These are phyloP conservation scores for Byasa hedistus DNA, from an alignment of 2,888 invertebrate genomes.

Conservation along the genomic window DNA sequence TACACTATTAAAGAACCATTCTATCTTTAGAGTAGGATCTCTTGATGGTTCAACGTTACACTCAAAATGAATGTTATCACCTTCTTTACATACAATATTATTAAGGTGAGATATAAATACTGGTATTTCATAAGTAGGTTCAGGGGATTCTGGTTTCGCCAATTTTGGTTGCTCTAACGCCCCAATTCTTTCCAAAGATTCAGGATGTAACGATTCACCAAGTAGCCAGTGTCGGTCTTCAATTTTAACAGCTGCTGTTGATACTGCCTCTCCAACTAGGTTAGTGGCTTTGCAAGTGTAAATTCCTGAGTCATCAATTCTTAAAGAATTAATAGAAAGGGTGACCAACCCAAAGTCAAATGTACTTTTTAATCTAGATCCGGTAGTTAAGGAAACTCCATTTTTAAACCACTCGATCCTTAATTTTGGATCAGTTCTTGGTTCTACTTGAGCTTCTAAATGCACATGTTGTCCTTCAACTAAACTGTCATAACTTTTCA, in stretches of 20 bases:
- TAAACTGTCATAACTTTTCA: conserved; percentile 90
- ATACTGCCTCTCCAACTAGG: conserved; percentile 95
- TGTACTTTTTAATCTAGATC: conserved; percentile 93
- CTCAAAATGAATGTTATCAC: conserved; percentile 93
- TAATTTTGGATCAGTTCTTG: conserved; percentile 92
- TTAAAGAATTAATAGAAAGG: conserved; percentile 90
- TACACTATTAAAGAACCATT: conserved; percentile 97
- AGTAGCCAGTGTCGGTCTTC: conserved; percentile 93
- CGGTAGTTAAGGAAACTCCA: conserved; percentile 90
- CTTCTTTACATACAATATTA: conserved; percentile 93
- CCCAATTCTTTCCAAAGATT: conserved; percentile 91
- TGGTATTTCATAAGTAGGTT: conserved; percentile 90
- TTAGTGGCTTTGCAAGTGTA: conserved; percentile 98
- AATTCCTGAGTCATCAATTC: conserved; percentile 95
- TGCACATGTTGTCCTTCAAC: conserved; percentile 92
- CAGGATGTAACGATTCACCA: conserved; percentile 92
- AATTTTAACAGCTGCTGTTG: conserved; percentile 93
- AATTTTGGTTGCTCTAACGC: conserved; percentile 90
- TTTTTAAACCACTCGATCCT: conserved; percentile 96
- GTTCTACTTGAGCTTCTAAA: conserved; percentile 94
- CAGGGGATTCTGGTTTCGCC: conserved; percentile 83
- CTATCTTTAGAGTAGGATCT: conserved; percentile 93
- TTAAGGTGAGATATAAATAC: conserved; percentile 95
- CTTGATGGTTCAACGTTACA: conserved; percentile 95
- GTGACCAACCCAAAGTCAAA: conserved; percentile 98